Evolutionary conservation across 2,797 vertebrate species (phyloP), one percentile per base, ranked within the genome.

Genomic region (Pelochelys cantorii): DNA sequence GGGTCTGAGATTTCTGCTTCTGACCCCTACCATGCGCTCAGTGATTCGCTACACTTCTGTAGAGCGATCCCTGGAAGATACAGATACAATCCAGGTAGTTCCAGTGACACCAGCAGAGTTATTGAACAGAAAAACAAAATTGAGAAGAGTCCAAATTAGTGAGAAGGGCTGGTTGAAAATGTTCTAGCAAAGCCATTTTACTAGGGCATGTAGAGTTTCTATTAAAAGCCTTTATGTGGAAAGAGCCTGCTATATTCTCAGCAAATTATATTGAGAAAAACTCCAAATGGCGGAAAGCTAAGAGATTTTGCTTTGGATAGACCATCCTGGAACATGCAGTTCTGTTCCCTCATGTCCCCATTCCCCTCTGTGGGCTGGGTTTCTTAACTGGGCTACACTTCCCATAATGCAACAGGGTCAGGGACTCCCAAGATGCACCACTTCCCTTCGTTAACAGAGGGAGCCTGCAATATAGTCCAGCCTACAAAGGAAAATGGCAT

Each of bases 41-140:
- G n/a, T 15, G 48, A 15, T 54, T 0, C 0, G 52, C 88, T 97
- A 97, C 71, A 97, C 93, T 18, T 96, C 95, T 0, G 95, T 97
- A 83, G 87, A 94, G 85, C 90, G 83, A 5, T 93, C 90, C 48
- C 97, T 97, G 84, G 60, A 65, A 88, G 65, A 83, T 86, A 85
- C n/a, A 92, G 53, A n/a, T 87, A 82, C 20, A 84, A n/a, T 31
- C 37, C 48, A 87, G 14, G 37, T 84, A 22, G 56, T 57, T 92
- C 81, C 59, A 78, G 83, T 55, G 42, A 20, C 11, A 77, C 25
- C 53, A 54, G 11, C 4, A 17, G 52, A 68, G 48, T 52, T 55
- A 84, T 23, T 75, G 42, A 34, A 65, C 34, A 29, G 75, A 77
- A 48, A 60, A 90, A 52, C 34, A 42, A 0, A 0, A 18, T 6